Evolutionary conservation across 92 coral and sea anemone species (phyloP), one percentile per base, ranked within the genome.

Genomic region (Zoanthus solanderi): DNA sequence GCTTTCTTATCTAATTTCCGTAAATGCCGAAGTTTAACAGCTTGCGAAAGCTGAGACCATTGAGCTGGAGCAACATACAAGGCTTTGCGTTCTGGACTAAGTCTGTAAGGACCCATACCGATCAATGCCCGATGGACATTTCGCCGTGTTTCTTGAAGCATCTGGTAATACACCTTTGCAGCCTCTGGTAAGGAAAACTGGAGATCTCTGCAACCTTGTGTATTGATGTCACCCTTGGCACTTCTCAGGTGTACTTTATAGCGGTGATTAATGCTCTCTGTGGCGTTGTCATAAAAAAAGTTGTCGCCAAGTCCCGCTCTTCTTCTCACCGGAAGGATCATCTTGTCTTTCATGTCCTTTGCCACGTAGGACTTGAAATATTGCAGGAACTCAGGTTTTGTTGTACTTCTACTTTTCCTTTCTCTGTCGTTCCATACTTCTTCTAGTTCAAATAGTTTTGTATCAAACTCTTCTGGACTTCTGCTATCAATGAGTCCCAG

Each of bases 401-500:
- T 45, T 48, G 91, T 88, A 34, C 61, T 9, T 12, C 87, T 79
- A 32, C 10, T n/a, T 6, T 16, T 47, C 12, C 7, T 71, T n/a
- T 75, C 91, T 8, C 91, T 48, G 4, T 72, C 47, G 16, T 89
- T 78, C 92, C 89, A 89, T 61, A 10, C 15, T 61, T 11, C 11
- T 37, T 0, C 45, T 58, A 16, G 53, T 30, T 48, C 31, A 28
- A 47, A 74, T 67, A 90, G 82, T 58, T 72, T 90, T 9, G 77
- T 53, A 87, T 90, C 93, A 47, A 90, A 90, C 23, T 87, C 90
- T 32, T 78, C 90, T 32, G 45, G 45, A 29, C 75, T 47, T 14
- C 28, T 8, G 1, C 57, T 28, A 78, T 89, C 86, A 6, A 63
- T 76, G 16, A 83, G 60, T 4, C 89, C 91, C 47, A 18, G 54